Evolutionary conservation across 2,797 vertebrate species (phyloP), one percentile per base, ranked within the genome.

Genomic region (Fratercula arctica): DNA sequence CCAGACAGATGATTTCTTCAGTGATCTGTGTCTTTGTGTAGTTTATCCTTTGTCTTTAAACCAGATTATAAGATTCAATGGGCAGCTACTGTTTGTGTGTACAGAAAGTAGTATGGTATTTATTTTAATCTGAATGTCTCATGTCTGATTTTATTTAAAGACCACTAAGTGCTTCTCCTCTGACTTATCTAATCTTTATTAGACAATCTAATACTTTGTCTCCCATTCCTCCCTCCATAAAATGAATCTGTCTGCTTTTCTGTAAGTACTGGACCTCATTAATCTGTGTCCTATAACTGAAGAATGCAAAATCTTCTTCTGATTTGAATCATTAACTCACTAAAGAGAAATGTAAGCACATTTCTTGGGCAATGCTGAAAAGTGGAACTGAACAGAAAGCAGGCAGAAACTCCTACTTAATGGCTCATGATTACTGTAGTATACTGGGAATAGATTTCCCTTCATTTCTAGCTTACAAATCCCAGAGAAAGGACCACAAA

Each of bases 231-330:
- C 51, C 46, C n/a, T 63, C 56, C 80, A 69, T 72, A 90, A 95
- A 93, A 95, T 73, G 24, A 78, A 95, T 92, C 48, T 89, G 59
- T 91, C 83, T 96, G 80, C 91, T 95, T 94, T 93, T 82, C 79
- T 86, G 59, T 73, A 81, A 90, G 87, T 75, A 69, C 23, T 79
- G 45, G 63, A 64, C 41, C 18, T 94, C 93, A 74, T 82, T 94
- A 82, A 85, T 93, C 64, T 2, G 0, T 60, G 54, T 28, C 51
- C 63, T 89, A 48, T 53, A 87, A 86, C 69, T 13, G 24, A 87
- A 87, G 70, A 94, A 94, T 26, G 39, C 51, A 85, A 92, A 96
- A 48, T 31, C 15, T 15, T 91, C 54, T 78, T 82, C 56, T 18
- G 6, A 74, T 91, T 84, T 82, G 85, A 87, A 91, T 76, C 80